Conservation (phyloP, 2,797 vertebrate species). For the Anguilla pacifica region DNA sequence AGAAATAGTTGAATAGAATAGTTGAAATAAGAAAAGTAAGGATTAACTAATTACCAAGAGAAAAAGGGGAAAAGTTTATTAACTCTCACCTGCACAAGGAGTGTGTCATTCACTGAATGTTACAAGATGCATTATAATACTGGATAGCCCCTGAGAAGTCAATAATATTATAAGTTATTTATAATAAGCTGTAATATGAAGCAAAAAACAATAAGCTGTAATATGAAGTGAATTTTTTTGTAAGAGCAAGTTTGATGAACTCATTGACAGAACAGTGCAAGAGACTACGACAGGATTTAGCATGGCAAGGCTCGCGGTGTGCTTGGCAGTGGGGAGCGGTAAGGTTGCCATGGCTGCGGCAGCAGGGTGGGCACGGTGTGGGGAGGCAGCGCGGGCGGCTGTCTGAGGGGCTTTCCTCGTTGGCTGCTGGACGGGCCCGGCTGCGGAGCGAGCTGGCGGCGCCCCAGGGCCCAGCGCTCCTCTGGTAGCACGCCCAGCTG, state of each 20-base stretch:
- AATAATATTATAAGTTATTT: background rate
- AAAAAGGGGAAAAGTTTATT: background rate
- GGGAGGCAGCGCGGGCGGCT: background rate
- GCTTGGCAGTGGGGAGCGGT: background rate
- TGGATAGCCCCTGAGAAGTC: background rate
- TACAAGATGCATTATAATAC: background rate
- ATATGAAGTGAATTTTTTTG: background rate
- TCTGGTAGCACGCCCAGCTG: constrained; percentile 11
- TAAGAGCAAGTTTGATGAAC: background rate
- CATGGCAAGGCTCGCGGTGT: background rate
- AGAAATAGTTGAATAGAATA: background rate
- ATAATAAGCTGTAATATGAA: background rate
- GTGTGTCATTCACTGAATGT: background rate
- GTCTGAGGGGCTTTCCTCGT: constrained; percentile 28
- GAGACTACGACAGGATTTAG: background rate
- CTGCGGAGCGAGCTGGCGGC: constrained; percentile 17
- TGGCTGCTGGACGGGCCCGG: background rate
- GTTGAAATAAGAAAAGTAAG: background rate
- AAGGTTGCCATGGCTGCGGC: background rate
- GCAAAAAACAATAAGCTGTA: background rate
- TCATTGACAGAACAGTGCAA: background rate
- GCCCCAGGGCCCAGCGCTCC: constrained; percentile 2
- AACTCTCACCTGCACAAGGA: too few species aligned
- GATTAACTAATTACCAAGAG: background rate
- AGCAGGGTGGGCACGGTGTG: background rate